Percentiles rank a stretch among this genome's conserved stretches.
Evolutionary conservation across 2,888 invertebrate genomes (phyloP).

Genomic region (Macrosoma leucophasiata): DNA sequence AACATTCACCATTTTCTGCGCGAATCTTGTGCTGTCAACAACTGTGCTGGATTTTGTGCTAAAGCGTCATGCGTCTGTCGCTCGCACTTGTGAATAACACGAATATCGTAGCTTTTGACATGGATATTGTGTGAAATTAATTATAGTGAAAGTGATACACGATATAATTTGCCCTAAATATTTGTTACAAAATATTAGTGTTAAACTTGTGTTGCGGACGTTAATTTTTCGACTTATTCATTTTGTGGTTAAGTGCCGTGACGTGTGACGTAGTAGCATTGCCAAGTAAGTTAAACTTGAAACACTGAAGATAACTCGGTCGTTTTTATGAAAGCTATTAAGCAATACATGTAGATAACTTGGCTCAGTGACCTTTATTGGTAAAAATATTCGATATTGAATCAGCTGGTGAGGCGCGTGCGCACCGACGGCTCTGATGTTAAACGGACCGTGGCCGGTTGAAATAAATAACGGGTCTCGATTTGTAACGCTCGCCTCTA

Average conservation of each 20-base stretch:
- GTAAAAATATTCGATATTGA: constrained; percentile 25
- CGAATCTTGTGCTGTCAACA: constrained; percentile 41
- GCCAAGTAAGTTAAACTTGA: too few relatives aligned
- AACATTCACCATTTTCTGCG: constrained; percentile 70
- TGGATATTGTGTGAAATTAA: constrained; percentile 35
- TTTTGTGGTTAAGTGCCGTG: too few relatives aligned
- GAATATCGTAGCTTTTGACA: constrained; percentile 29
- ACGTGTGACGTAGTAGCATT: too few relatives aligned
- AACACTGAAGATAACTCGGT: too few relatives aligned
- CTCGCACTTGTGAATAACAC: constrained; percentile 32
- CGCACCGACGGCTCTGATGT: constrained; percentile 36
- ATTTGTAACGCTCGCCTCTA: constrained; percentile 26
- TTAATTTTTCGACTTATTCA: constrained; percentile 35
- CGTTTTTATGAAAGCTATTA: constrained; percentile 6
- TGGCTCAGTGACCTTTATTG: constrained; percentile 29
- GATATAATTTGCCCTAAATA: constrained; percentile 26
- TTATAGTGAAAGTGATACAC: constrained; percentile 46
- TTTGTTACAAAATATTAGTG: too few relatives aligned
- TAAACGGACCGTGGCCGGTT: constrained; percentile 43
- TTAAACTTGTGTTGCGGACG: constrained; percentile 27
- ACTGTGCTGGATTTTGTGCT: constrained; percentile 28
- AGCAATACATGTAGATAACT: constrained; percentile 18
- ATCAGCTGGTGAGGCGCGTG: constrained; percentile 45
- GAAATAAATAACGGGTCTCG: constrained; percentile 31
- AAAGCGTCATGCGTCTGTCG: constrained; percentile 38